Evolutionary conservation across 1,140 invertebrate genomes (phyloP), one percentile per base, ranked within the genome.

Genomic region (Spodoptera frugiperda): DNA sequence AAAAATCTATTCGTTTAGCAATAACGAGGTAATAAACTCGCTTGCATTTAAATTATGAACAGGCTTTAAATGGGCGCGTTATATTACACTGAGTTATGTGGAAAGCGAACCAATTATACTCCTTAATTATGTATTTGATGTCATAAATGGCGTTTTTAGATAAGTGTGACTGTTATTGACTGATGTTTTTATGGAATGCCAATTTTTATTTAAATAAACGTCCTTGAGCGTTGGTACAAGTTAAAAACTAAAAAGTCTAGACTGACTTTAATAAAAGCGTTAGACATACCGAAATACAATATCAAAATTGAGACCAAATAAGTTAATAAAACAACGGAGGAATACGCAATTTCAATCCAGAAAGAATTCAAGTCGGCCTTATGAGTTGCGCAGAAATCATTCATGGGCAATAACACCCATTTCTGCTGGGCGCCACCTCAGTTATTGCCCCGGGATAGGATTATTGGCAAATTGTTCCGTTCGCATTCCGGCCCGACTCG

Each of bases 381-480:
- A 81, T 79, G 82, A 81, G 79, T 80, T 80, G 78, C 77, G 75
- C 71, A 84, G 83, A 84, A 86, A 86, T 84, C 85, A 86, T 86
- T 86, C 83, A 86, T 84, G 83, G 82, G 83, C 85, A 83, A 85
- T 87, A 89, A 85, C 87, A 85, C 82, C 81, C 82, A 87, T 89
- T 89, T 87, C 81, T 81, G 78, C 67, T 82, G 81, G 80, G 78
- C 84, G 81, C 82, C 87, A 89, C 84, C 82, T 85, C 83, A 78
- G 87, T 87, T 88, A 89, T 88, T 86, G 86, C 85, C 78, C 74
- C 79, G 82, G 83, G 84, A 85, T 85, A 85, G 85, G 84, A 89
- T 89, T 89, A 89, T 89, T 89, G 88, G 85, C 85, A 87, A 88
- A 89, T 88, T 89, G 85, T 89, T 89, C 83, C 83, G 82, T 80